phyloP scores from a whole-genome alignment of 1,140 invertebrate genomes.

The Venustaconcha ellipsiformis region DNA sequence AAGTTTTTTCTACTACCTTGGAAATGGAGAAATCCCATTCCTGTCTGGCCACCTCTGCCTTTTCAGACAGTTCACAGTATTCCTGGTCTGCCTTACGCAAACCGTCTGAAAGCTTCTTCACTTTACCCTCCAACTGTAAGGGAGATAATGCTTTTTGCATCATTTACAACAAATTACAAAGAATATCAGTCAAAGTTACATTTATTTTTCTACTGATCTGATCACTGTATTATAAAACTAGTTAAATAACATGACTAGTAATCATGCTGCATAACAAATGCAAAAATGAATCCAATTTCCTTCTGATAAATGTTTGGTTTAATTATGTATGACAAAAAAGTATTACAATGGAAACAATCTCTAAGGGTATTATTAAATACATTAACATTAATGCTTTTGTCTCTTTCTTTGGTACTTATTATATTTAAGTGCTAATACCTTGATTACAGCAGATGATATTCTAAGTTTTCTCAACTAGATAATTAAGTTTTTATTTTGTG shows the following conservation, averaged over 20 bases:
- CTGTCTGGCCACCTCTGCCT: conserved; percentile 87
- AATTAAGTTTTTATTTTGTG: no score
- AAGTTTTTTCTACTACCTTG: conserved; percentile 67
- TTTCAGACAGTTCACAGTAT: conserved; percentile 91
- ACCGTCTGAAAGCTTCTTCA: conserved; percentile 89
- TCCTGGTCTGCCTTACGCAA: conserved; percentile 92
- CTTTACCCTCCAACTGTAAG: conserved; percentile 84
- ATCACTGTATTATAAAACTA: not conserved
- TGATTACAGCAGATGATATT: no score
- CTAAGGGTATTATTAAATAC: not conserved
- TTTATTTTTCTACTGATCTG: no score
- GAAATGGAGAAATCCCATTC: conserved; percentile 92
- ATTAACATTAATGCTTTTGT: not conserved
- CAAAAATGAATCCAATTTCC: no score
- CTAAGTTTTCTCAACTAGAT: no score
- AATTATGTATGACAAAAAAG: not conserved
- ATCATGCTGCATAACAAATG: not conserved
- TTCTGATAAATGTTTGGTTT: no score
- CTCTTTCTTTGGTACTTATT: no score
- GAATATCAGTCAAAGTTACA: no score
- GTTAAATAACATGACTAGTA: not conserved
- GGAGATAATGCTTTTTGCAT: not conserved
- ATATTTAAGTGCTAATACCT: no score
- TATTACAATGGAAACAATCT: not conserved
- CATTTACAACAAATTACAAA: no score